Evolutionary conservation across 2,797 vertebrate species (phyloP), one percentile per base, ranked within the genome.

Genomic region (Notolepis coatsorum): DNA sequence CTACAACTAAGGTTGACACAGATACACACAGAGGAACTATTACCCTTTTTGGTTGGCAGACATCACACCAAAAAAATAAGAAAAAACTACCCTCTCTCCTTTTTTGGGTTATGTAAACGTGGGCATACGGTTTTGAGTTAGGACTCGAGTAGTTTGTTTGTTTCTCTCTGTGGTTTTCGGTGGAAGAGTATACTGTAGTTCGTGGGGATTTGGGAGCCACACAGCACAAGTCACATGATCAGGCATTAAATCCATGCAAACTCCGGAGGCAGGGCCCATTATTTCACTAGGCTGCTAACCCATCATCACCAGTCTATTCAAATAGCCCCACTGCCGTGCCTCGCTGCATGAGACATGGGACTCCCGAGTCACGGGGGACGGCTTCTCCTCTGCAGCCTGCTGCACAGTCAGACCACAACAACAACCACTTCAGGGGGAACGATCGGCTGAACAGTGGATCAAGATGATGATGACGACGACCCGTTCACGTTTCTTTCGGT

Each of bases 211-310:
- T n/a, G n/a, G n/a, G n/a, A 37, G 35, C 15, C 35, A n/a, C 13
- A 37, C 35, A 7, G 10, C n/a, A n/a, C 43, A 21, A 83, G 82
- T 89, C 84, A 89, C 82, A 85, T 87, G 88, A 88, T 80, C 75
- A 61, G 58, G 74, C 61, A 68, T 65, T 68, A 68, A 61, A 39
- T 37, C 45, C 31, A 73, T 55, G 71, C 70, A 60, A 68, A 81
- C 70, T 35, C 55, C 41, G 73, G 51, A 8, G 77, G 31, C 43
- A 72, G 49, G 60, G 58, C 68, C 47, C 39, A 43, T 13, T 15
- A n/a, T n/a, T 17, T 35, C 33, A 10, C 17, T 12, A 5, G 48
- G 20, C 27, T 49, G 15, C 46, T 30, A 28, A 47, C 28, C 79
- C 75, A 60, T 61, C 76, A 77, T 60, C 77, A 75, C 70, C 66